Evolutionary conservation across 2,888 invertebrate genomes (phyloP).

Genomic region (Balanococcus diminutus): DNA sequence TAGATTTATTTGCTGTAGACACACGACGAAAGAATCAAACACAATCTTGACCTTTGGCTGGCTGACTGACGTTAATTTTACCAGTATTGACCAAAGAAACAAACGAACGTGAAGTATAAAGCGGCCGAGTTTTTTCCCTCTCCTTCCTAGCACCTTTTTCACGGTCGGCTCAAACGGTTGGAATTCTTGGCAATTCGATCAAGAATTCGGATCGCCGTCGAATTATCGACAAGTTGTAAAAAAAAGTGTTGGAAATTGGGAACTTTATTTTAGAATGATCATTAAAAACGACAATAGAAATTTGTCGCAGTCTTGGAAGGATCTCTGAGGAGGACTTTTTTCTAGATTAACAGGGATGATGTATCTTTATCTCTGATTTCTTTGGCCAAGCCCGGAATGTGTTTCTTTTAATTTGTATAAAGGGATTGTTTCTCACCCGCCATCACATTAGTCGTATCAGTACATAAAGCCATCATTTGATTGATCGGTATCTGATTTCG

Average conservation of each 20-base stretch:
- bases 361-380: no score
- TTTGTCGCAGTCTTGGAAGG: neutral
- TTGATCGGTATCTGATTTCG: neutral
- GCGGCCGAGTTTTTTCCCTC: conserved; percentile 42
- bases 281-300: conserved; percentile 7
- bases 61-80: neutral
- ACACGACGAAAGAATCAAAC: neutral
- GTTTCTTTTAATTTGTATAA: conserved; percentile 16
- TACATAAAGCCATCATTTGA: conserved; percentile 35
- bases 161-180: neutral
- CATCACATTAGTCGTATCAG: conserved; percentile 35
- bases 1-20: neutral
- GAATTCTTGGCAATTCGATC: conserved; percentile 3
- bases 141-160: neutral
- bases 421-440: conserved; percentile 37
- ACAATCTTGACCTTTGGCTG: conserved; percentile 29
- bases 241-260: neutral
- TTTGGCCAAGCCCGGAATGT: conserved; percentile 55
- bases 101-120: neutral
- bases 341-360: no score
- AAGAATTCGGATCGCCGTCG: neutral
- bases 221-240: neutral
- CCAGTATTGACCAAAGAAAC: neutral
- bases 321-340: neutral
- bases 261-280: neutral